Evolutionary conservation across 2,113 vertebrate genomes (phyloP).

Genomic region (Sinosuthora webbiana): DNA sequence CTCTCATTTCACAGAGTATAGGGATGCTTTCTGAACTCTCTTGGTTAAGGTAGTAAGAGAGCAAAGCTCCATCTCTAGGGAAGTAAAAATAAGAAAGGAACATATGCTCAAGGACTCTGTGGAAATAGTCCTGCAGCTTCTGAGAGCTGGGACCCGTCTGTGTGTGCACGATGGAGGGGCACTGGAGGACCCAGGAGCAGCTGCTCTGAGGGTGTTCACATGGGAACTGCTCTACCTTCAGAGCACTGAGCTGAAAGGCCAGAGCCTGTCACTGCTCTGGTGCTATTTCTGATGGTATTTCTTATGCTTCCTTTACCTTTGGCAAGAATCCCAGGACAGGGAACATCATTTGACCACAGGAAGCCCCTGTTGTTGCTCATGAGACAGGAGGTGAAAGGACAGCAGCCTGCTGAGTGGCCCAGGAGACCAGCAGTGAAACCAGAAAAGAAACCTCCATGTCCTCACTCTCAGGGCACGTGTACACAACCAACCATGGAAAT

Average conservation of each 20-base stretch:
- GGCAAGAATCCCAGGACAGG: background rate
- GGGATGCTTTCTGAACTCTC: background rate
- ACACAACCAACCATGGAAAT: background rate
- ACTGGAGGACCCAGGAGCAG: background rate
- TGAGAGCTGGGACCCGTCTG: background rate
- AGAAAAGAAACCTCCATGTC: background rate
- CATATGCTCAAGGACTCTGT: background rate
- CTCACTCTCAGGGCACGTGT: background rate
- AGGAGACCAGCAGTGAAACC: background rate
- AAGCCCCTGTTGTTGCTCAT: background rate
- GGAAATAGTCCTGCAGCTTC: background rate
- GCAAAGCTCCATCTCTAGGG: background rate
- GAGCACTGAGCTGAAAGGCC: background rate
- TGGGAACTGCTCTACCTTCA: background rate
- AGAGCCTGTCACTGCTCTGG: background rate
- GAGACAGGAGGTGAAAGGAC: background rate
- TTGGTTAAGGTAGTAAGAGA: background rate
- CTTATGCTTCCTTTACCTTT: background rate
- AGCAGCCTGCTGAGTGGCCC: background rate
- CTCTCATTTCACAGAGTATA: background rate
- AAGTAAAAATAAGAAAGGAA: background rate
- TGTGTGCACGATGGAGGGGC: background rate
- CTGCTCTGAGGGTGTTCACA: background rate
- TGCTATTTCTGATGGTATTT: background rate
- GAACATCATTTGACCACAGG: fast-evolving